These are phyloP conservation scores for Babyrousa celebensis DNA, from an alignment of 2,797 vertebrate genomes.

Conservation along the genomic window DNA sequence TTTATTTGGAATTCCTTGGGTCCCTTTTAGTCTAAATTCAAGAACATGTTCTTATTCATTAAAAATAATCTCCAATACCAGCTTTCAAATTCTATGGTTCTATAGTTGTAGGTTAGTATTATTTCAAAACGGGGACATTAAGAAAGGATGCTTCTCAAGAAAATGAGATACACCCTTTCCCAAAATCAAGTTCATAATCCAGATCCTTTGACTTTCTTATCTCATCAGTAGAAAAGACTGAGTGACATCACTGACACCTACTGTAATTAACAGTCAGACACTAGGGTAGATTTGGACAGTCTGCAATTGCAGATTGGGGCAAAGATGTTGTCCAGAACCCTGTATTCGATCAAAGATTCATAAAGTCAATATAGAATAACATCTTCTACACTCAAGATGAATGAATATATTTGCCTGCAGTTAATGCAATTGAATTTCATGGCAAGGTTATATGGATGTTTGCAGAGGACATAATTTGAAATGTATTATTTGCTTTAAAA, in stretches of 20 bases:
- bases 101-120: constrained; percentile 42
- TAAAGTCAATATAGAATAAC: not conserved
- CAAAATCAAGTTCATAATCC: not conserved
- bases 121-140: constrained; percentile 53
- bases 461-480: constrained; percentile 44
- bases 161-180: not conserved
- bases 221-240: not conserved
- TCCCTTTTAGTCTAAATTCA: constrained; percentile 49
- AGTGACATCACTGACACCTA: not conserved
- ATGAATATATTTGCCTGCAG: constrained; percentile 14
- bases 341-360: constrained; percentile 41
- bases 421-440: constrained; percentile 48
- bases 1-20: constrained; percentile 11
- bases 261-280: not conserved
- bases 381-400: constrained; percentile 40
- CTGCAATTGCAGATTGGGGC: not conserved
- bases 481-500: constrained; percentile 68
- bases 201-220: not conserved
- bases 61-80: constrained; percentile 11
- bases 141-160: not conserved
- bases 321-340: constrained; percentile 15
- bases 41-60: constrained; percentile 14
- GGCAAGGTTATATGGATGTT: not conserved
- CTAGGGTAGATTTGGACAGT: not conserved
- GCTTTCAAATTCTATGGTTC: constrained; percentile 6